Conservation (phyloP, 2,888 invertebrate genomes). For the Athalia cordata region DNA sequence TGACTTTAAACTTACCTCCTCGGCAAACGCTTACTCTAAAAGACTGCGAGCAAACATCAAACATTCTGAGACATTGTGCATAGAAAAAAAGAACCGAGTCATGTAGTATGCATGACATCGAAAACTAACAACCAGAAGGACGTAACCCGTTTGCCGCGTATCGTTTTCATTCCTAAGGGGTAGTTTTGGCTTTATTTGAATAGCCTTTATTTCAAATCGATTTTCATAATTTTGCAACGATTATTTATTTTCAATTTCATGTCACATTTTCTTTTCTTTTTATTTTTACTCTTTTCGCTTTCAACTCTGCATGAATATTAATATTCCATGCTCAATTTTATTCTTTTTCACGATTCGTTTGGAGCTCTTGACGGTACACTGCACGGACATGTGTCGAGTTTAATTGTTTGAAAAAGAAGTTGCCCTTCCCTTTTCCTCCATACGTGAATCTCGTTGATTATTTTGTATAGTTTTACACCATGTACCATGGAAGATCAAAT, state of each 20-base stretch:
- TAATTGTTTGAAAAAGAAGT: conserved; percentile 20
- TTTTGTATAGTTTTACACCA: not conserved
- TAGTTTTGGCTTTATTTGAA: too few relatives aligned
- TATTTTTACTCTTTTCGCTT: not conserved
- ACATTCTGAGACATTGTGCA: not conserved
- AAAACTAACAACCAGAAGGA: too few relatives aligned
- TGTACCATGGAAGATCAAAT: not conserved
- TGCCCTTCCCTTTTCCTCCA: not conserved
- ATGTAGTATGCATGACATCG: too few relatives aligned
- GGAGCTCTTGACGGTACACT: not conserved
- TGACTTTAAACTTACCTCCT: conserved; percentile 2
- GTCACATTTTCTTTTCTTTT: too few relatives aligned
- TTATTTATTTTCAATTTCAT: too few relatives aligned
- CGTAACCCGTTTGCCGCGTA: too few relatives aligned
- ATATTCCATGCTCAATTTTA: conserved; percentile 7
- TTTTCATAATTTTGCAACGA: too few relatives aligned
- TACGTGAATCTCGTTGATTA: conserved; percentile 1
- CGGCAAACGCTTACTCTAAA: not conserved
- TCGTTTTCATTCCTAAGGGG: too few relatives aligned
- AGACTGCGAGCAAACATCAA: conserved; percentile 5
- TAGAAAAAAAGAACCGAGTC: too few relatives aligned
- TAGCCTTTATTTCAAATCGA: too few relatives aligned
- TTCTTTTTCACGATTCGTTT: conserved; percentile 21
- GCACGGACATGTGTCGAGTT: conserved; percentile 5
- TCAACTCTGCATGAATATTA: not conserved